These are phyloP conservation scores for Oedothorax gibbosus DNA, from an alignment of 1,140 invertebrate genomes.

Conservation along the genomic window DNA sequence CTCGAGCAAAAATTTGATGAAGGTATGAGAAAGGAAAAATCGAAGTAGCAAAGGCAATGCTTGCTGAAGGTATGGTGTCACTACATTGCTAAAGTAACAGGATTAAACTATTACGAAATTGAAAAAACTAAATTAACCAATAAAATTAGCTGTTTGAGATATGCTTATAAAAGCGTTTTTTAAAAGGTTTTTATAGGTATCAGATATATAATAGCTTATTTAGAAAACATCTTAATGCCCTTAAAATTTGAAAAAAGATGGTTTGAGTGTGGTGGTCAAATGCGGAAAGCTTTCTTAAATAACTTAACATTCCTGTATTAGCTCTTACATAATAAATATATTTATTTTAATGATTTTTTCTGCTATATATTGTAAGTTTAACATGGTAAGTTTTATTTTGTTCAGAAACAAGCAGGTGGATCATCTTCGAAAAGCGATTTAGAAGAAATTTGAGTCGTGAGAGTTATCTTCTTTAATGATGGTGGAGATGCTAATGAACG, in stretches of 20 bases:
- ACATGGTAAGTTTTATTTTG: neutral
- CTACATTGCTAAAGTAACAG: constrained; percentile 37
- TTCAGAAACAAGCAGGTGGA: neutral
- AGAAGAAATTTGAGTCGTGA: constrained; percentile 1
- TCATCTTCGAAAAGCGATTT: neutral
- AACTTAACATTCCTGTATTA: neutral
- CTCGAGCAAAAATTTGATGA: neutral
- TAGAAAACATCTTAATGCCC: constrained; percentile 3
- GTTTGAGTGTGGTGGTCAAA: too few relatives aligned
- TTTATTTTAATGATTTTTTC: neutral
- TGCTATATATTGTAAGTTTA: neutral
- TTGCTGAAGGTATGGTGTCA: constrained; percentile 28
- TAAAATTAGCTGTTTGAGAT: constrained; percentile 2
- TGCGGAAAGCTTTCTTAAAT: too few relatives aligned
- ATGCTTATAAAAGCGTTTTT: constrained; percentile 8
- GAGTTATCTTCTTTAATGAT: neutral
- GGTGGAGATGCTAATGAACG: constrained; percentile 5
- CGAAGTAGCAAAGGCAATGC: constrained; percentile 20
- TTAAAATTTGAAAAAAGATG: neutral
- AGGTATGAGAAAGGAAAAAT: neutral
- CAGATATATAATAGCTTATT: constrained; percentile 2
- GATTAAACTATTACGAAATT: too few relatives aligned
- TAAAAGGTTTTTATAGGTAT: constrained; percentile 1
- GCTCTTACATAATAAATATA: neutral
- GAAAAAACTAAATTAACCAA: neutral